A percentile compares a stretch with the other conserved stretches of the same genome.
Evolutionary conservation across 1,140 invertebrate genomes (phyloP).

Genomic region (Eulimnadia texana): DNA sequence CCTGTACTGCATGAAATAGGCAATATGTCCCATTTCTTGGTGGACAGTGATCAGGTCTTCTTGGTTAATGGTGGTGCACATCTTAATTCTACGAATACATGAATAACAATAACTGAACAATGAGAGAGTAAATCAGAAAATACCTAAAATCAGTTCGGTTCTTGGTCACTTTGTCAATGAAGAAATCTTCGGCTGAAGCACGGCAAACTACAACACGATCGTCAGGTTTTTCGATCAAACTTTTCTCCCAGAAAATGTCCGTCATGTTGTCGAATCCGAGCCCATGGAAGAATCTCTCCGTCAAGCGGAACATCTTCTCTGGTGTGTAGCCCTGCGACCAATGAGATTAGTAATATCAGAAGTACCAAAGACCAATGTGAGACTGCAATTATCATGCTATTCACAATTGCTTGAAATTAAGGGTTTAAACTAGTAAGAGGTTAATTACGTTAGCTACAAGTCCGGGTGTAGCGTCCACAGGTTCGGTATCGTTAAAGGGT

Average conservation of each 20-base stretch:
- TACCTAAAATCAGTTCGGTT: conserved; percentile 64
- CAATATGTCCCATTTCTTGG: conserved; percentile 76
- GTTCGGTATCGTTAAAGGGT: conserved; percentile 72
- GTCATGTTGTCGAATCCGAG: conserved; percentile 72
- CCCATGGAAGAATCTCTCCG: conserved; percentile 75
- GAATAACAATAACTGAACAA: too few species aligned
- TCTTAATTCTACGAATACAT: conserved; percentile 52
- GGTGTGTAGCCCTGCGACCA: conserved; percentile 45
- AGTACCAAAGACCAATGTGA: too few species aligned
- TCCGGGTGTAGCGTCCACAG: conserved; percentile 65
- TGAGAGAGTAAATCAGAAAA: conserved; percentile 1
- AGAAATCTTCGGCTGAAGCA: conserved; percentile 78
- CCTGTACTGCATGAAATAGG: conserved; percentile 73
- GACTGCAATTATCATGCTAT: neutral
- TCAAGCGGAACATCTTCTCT: conserved; percentile 57
- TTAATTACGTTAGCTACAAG: too few species aligned
- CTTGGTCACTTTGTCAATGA: too few species aligned
- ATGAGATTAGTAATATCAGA: neutral
- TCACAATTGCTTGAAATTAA: neutral
- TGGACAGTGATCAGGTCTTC: conserved; percentile 62
- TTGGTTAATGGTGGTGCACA: conserved; percentile 61
- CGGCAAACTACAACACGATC: conserved; percentile 63
- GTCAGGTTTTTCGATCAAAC: conserved; percentile 59
- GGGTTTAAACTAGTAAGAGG: neutral
- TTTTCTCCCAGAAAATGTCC: conserved; percentile 59